Conservation (phyloP, 2,113 vertebrate species). For the Channa argus region DNA sequence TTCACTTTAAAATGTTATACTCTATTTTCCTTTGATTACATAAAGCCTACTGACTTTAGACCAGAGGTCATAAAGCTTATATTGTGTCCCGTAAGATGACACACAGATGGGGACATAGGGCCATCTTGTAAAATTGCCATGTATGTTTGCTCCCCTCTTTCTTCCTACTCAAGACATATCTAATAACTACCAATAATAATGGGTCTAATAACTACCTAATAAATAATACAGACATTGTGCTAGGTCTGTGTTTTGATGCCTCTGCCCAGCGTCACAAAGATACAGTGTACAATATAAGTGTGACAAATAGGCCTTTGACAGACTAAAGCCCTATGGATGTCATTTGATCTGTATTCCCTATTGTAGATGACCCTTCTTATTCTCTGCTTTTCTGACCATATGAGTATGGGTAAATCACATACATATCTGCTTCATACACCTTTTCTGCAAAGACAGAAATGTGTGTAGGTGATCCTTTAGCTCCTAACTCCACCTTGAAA, state of each 20-base stretch:
- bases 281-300: conserved; percentile 16
- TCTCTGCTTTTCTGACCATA: conserved; percentile 3
- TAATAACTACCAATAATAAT: too few species aligned
- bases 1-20: neutral
- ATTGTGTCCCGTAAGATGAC: neutral
- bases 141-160: neutral
- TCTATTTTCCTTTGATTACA: neutral
- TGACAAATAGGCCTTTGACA: conserved; percentile 17
- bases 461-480: conserved; percentile 13
- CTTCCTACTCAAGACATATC: neutral
- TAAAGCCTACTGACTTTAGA: conserved; percentile 2
- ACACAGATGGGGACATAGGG: neutral
- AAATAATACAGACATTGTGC: neutral
- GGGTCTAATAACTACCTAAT: too few species aligned
- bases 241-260: neutral
- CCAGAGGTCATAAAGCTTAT: neutral
- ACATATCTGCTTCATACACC: neutral
- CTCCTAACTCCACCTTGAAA: neutral
- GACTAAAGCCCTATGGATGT: conserved; percentile 26
- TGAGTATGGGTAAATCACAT: neutral
- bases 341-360: conserved; percentile 19
- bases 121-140: neutral
- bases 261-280: neutral
- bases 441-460: neutral
- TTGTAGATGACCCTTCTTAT: neutral